Evolutionary conservation across 2,888 invertebrate genomes (phyloP).

Genomic region (Liopterus haemorrhoidalis): DNA sequence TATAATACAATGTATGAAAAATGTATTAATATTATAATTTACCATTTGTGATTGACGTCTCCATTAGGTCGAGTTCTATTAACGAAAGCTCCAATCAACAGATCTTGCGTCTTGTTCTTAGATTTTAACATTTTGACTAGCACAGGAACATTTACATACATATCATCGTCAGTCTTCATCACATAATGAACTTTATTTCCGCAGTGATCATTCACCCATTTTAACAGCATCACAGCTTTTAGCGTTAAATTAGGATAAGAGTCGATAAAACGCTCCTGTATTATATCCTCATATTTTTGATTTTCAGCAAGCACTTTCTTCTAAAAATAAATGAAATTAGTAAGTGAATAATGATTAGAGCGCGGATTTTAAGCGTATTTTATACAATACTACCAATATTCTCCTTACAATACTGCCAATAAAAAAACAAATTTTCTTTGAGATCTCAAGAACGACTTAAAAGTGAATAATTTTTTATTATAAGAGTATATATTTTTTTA

Average conservation of each 20-base stretch:
- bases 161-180: constrained; percentile 75
- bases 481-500: no score
- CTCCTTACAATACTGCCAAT: no score
- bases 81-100: constrained; percentile 70
- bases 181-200: constrained; percentile 55
- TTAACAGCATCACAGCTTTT: constrained; percentile 72
- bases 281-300: constrained; percentile 60
- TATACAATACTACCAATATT: no score
- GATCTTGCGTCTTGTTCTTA: constrained; percentile 41
- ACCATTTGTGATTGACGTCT: constrained; percentile 73
- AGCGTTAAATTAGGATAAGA: constrained; percentile 74
- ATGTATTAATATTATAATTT: constrained; percentile 37
- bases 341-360: no score
- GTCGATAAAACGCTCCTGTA: constrained; percentile 71
- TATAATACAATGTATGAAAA: background rate
- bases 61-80: constrained; percentile 69
- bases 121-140: constrained; percentile 44
- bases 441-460: no score
- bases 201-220: constrained; percentile 66
- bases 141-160: constrained; percentile 67
- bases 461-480: no score
- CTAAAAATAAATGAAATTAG: no score
- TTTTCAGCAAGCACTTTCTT: constrained; percentile 58
- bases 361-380: no score
- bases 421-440: no score